These are phyloP conservation scores for Artemisiospiza belli DNA, from an alignment of 2,113 vertebrate species.

Conservation along the genomic window DNA sequence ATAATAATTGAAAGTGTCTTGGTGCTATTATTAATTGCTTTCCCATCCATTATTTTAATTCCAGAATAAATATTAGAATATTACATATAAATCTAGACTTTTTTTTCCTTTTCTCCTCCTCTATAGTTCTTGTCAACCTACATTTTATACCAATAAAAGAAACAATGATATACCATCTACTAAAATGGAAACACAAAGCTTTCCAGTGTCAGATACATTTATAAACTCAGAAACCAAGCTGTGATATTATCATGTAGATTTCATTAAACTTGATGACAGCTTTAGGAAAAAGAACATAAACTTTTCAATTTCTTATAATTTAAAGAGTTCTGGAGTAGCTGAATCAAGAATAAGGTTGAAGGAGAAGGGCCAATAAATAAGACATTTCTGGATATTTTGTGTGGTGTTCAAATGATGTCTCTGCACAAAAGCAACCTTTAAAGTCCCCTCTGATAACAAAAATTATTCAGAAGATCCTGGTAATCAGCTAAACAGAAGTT, in stretches of 20 bases:
- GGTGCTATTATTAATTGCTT: background rate
- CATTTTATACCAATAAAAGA: background rate
- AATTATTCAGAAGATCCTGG: background rate
- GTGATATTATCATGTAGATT: background rate
- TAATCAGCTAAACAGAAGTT: background rate
- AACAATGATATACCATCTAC: background rate
- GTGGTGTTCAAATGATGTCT: background rate
- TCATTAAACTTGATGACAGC: background rate
- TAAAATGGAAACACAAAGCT: background rate
- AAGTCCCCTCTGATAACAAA: background rate
- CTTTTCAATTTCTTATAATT: background rate
- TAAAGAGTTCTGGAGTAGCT: background rate
- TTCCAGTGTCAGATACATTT: background rate
- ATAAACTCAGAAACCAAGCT: background rate
- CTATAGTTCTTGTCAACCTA: background rate
- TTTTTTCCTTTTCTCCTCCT: background rate
- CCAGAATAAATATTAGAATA: background rate
- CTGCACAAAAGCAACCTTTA: background rate
- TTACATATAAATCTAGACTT: background rate
- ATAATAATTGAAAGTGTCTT: background rate
- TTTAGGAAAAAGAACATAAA: background rate
- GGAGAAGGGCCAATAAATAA: background rate
- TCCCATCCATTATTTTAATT: background rate
- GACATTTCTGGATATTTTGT: background rate
- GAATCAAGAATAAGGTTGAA: background rate